Conservation (phyloP, 2,797 vertebrate genomes). For the Mycteria americana region DNA sequence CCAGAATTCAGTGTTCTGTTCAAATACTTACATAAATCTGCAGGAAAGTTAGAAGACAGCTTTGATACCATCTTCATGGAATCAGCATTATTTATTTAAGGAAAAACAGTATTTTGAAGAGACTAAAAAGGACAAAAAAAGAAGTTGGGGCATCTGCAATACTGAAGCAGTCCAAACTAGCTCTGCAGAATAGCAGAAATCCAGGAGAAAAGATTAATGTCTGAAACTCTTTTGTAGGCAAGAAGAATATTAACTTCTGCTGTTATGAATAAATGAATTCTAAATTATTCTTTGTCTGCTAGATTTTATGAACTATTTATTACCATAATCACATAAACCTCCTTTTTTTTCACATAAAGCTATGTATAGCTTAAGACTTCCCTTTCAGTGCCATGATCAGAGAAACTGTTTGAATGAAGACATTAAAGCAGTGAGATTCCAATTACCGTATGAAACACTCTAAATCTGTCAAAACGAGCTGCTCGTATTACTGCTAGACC, state of each 20-base stretch:
- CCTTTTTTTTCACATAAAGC: constrained; percentile 2
- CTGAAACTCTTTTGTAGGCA: not conserved
- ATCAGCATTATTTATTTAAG: constrained; percentile 11
- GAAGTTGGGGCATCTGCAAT: not conserved
- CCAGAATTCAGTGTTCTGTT: not conserved
- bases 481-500: not conserved
- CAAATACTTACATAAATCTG: not conserved
- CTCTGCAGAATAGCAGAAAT: not conserved
- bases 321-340: constrained; percentile 37
- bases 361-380: constrained; percentile 1
- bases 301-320: constrained; percentile 8
- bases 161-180: not conserved
- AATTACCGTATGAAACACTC: constrained; percentile 32
- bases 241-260: not conserved
- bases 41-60: not conserved
- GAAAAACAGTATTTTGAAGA: not conserved
- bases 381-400: constrained; percentile 33
- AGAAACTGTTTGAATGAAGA: constrained; percentile 53
- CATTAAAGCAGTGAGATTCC: constrained; percentile 34
- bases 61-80: not conserved
- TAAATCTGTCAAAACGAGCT: constrained; percentile 37
- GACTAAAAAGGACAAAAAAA: not conserved
- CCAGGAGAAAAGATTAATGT: not conserved
- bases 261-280: constrained; percentile 46
- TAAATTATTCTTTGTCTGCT: constrained; percentile 32